These are phyloP conservation scores for Ectobius pallidus DNA, from an alignment of 2,888 invertebrate species.

Conservation along the genomic window DNA sequence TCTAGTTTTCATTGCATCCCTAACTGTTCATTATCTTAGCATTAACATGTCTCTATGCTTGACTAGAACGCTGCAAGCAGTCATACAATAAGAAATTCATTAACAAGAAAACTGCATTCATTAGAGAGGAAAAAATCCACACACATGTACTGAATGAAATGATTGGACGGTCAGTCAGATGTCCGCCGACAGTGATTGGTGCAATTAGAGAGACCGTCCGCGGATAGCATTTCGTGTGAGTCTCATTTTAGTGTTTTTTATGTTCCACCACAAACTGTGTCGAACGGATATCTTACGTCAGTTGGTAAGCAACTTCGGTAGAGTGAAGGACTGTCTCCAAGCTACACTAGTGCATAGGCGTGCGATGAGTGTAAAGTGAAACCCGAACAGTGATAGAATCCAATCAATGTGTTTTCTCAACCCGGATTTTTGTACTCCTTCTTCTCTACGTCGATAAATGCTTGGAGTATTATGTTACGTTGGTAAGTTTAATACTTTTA, in stretches of 20 bases:
- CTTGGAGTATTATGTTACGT: too few species aligned
- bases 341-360: neutral
- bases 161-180: slow-evolving; percentile 32
- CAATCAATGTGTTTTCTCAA: too few species aligned
- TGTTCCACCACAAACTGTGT: slow-evolving; percentile 16
- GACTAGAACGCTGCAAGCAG: too few species aligned
- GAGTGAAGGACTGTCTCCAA: neutral
- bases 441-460: too few species aligned
- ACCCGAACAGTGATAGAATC: too few species aligned
- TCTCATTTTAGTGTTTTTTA: neutral
- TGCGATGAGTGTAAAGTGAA: neutral
- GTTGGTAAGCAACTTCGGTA: neutral
- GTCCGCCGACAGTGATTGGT: slow-evolving; percentile 27
- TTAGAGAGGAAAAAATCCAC: neutral
- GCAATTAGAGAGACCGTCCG: slow-evolving; percentile 30
- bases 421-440: too few species aligned
- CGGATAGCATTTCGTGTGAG: neutral
- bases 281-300: slow-evolving; percentile 5
- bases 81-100: neutral
- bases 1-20: too few species aligned
- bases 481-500: too few species aligned
- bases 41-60: too few species aligned
- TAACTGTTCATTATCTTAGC: too few species aligned
- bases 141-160: neutral
- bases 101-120: neutral